Evolutionary conservation across 2,888 invertebrate genomes (phyloP).

Genomic region (Phymatocera aterrima): DNA sequence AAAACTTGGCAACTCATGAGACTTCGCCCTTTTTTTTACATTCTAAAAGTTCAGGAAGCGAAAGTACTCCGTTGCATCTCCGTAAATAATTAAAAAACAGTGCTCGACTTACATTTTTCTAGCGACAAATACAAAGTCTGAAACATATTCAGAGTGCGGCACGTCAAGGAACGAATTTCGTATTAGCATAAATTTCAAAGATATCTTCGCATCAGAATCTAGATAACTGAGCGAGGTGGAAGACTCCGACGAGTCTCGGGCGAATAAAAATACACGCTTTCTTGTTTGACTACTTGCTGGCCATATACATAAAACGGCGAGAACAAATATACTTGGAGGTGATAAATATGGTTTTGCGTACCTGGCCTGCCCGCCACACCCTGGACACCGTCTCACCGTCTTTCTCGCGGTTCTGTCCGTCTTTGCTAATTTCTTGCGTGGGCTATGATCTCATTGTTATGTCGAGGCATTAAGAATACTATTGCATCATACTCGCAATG

Average conservation of each 20-base stretch:
- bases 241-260: background rate
- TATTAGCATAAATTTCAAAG: conserved; percentile 27
- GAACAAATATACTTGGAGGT: conserved; percentile 16
- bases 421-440: conserved; percentile 45
- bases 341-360: conserved; percentile 32
- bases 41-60: too few relatives aligned
- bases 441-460: conserved; percentile 41
- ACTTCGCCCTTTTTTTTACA: too few relatives aligned
- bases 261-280: background rate
- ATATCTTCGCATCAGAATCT: background rate
- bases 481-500: conserved; percentile 7
- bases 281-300: conserved; percentile 24
- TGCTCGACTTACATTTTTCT: too few relatives aligned
- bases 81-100: too few relatives aligned
- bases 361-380: conserved; percentile 31
- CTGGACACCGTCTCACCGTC: conserved; percentile 21
- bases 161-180: conserved; percentile 7
- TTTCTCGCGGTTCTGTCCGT: background rate
- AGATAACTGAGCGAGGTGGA: background rate
- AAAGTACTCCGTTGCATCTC: too few relatives aligned
- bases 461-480: conserved; percentile 29
- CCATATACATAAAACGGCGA: background rate
- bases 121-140: background rate
- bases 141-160: background rate
- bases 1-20: too few relatives aligned